Percentiles rank a stretch among this genome's conserved stretches.
phyloP scores from a whole-genome alignment of 2,797 vertebrate species.

The Morus bassanus region DNA sequence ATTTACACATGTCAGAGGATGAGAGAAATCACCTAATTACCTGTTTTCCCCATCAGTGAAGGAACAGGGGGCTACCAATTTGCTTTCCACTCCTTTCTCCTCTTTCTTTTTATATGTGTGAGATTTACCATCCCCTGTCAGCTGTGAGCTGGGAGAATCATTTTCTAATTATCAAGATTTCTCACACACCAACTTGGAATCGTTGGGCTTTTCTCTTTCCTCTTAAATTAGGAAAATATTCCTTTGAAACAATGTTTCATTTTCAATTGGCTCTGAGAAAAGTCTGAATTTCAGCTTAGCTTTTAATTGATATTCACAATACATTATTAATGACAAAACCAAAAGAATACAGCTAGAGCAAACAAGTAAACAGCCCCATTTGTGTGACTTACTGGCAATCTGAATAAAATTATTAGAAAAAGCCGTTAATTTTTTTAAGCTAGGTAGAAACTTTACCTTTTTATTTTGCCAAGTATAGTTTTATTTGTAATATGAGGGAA shows the following conservation, averaged over 20 bases:
- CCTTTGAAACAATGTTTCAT: slow-evolving; percentile 30
- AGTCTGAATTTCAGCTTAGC: slow-evolving; percentile 5
- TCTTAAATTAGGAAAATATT: slow-evolving; percentile 47
- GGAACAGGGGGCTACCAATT: slow-evolving; percentile 19
- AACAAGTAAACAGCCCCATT: slow-evolving; percentile 46
- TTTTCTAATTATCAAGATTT: slow-evolving; percentile 65
- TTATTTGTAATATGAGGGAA: background rate
- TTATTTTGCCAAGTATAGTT: background rate
- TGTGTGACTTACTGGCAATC: background rate
- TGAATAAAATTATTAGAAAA: background rate
- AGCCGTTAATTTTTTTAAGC: background rate
- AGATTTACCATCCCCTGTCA: slow-evolving; percentile 55
- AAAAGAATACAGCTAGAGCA: slow-evolving; percentile 14
- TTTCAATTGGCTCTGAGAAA: slow-evolving; percentile 19
- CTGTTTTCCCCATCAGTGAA: slow-evolving; percentile 42
- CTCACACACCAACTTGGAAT: slow-evolving; percentile 31
- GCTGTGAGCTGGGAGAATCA: slow-evolving; percentile 50
- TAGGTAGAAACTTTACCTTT: background rate
- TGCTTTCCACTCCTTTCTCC: slow-evolving; percentile 11
- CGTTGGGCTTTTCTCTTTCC: background rate
- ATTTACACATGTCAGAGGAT: slow-evolving; percentile 66
- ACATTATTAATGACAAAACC: slow-evolving; percentile 46
- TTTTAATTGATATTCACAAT: slow-evolving; percentile 48
- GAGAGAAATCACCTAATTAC: slow-evolving; percentile 73
- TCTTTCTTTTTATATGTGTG: background rate